Evolutionary conservation across 2,888 invertebrate species (phyloP), one percentile per base, ranked within the genome.

Genomic region (Lottia scabra): DNA sequence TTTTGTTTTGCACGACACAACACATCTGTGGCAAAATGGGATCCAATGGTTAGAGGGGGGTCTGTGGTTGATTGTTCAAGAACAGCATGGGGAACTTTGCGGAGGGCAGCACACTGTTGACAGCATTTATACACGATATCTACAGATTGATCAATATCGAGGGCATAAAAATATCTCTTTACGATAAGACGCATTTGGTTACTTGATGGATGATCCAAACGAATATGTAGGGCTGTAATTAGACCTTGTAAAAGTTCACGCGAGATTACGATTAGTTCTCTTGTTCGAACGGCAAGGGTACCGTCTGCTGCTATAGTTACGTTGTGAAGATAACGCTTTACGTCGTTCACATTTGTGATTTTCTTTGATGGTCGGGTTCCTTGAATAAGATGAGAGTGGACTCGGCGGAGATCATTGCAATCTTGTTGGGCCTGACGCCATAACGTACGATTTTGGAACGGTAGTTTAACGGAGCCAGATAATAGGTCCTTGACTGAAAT

Each of bases 191-290:
- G 64, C 26, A 80, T 45, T 64, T 79, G 48, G 19, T 48, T 16
- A 6, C 48, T 16, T 13, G 56, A 62, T 78, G 80, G 80, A 26
- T 81, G 79, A 48, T 77, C 56, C 0, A 80, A 74, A 23, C 71
- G 64, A 0, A 78, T 70, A 63, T 80, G 80, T 0, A 81, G 63
- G 0, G 77, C 75, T n/a, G 77, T 79, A 0, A 75, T 15, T 4
- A 82, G 48, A 26, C 77, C 80, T 67, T 76, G 73, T 5, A 82
- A 26, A n/a, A 77, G 68, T 12, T 43, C 45, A 10, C 78, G 63
- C n/a, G 80, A 78, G 27, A 80, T 75, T 26, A 82, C 68, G 38
- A 80, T 79, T 5, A 72, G 65, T 16, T 81, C 79, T 2, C 68
- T 45, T n/a, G n/a, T n/a, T n/a, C n/a, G n/a, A n/a, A n/a, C n/a